Percentiles rank a stretch among this genome's conserved stretches.
Evolutionary conservation across 2,888 invertebrate species (phyloP).

Genomic region (Balanococcus diminutus): DNA sequence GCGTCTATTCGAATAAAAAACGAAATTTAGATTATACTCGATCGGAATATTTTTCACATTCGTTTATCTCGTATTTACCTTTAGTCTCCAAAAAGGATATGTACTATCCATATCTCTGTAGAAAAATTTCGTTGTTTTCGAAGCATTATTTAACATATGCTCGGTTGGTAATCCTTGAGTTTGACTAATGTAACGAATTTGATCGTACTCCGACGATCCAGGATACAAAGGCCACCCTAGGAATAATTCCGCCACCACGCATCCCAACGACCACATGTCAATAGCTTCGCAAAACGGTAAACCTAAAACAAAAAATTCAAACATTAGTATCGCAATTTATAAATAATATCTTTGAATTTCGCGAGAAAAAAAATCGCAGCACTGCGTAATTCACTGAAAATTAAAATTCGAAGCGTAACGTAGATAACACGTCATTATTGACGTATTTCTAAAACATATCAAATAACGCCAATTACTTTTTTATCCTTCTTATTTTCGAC

Average conservation of each 20-base stretch:
- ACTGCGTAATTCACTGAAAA: not conserved
- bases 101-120: conserved; percentile 91
- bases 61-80: conserved; percentile 62
- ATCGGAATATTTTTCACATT: not conserved
- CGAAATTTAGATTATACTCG: not conserved
- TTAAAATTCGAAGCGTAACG: conserved; percentile 9
- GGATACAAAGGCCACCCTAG: conserved; percentile 99
- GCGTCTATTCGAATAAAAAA: conserved; percentile 69
- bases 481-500: not conserved
- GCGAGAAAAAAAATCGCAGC: not conserved
- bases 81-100: conserved; percentile 69
- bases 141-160: conserved; percentile 95
- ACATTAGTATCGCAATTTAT: not conserved
- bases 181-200: conserved; percentile 95
- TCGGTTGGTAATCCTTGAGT: conserved; percentile 97
- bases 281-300: conserved; percentile 99
- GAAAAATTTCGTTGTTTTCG: conserved; percentile 98
- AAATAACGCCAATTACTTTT: not conserved
- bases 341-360: not conserved
- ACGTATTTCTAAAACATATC: conserved; percentile 24
- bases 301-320: conserved; percentile 62
- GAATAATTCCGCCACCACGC: conserved; percentile 98
- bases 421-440: conserved; percentile 31
- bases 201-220: conserved; percentile 98
- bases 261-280: conserved; percentile 99